These are phyloP conservation scores for Idaea aversata DNA, from an alignment of 2,888 invertebrate genomes.

Conservation along the genomic window DNA sequence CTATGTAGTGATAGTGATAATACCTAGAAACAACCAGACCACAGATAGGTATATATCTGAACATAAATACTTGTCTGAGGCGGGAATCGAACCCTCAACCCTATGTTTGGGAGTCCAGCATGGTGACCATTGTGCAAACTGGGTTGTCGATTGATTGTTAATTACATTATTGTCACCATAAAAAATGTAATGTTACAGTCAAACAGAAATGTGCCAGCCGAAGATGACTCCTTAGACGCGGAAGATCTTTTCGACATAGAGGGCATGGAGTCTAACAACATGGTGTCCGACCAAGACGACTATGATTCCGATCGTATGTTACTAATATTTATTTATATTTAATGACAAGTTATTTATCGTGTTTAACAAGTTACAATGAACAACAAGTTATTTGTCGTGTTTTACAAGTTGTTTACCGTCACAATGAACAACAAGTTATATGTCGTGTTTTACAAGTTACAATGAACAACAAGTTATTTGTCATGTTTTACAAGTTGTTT, in stretches of 20 bases:
- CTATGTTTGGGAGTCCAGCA: too few species aligned
- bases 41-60: too few species aligned
- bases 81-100: too few species aligned
- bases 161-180: conserved; percentile 5
- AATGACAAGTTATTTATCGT: conserved; percentile 2
- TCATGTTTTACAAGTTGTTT: too few species aligned
- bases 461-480: too few species aligned
- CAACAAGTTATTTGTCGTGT: too few species aligned
- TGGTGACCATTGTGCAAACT: too few species aligned
- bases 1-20: too few species aligned
- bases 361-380: too few species aligned
- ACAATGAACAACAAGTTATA: not conserved
- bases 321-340: not conserved
- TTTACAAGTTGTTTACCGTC: too few species aligned
- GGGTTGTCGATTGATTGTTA: not conserved
- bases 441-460: not conserved
- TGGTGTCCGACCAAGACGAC: conserved; percentile 83
- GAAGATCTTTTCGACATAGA: conserved; percentile 90
- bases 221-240: conserved; percentile 80
- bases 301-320: conserved; percentile 87
- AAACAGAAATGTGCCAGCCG: conserved; percentile 53
- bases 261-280: conserved; percentile 81
- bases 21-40: too few species aligned
- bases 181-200: conserved; percentile 42
- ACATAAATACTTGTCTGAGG: too few species aligned